phyloP scores from a whole-genome alignment of 2,113 vertebrate genomes.

The Cariama cristata region DNA sequence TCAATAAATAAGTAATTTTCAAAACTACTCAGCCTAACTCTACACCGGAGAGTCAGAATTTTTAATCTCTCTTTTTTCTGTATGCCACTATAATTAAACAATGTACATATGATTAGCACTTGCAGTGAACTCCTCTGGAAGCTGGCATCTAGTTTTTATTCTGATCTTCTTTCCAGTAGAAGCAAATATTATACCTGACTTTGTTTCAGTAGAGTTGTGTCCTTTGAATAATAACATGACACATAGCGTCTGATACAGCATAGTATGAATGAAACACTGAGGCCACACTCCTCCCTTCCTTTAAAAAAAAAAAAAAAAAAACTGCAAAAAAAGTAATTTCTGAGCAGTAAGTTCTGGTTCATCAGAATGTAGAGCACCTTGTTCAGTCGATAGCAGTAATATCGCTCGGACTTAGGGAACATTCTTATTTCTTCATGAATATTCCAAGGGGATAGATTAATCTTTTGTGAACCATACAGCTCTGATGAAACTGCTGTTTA shows the following conservation, averaged over 20 bases:
- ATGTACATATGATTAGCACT: conserved; percentile 61
- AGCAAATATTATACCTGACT: not conserved
- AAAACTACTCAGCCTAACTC: conserved; percentile 49
- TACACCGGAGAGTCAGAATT: conserved; percentile 48
- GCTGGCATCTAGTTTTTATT: conserved; percentile 24
- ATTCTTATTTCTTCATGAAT: conserved; percentile 76
- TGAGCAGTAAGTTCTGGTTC: not conserved
- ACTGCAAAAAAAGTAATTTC: not conserved
- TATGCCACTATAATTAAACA: conserved; percentile 68
- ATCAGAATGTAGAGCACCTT: conserved; percentile 40
- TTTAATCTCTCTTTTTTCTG: conserved; percentile 64
- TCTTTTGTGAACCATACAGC: conserved; percentile 56
- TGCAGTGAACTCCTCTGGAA: conserved; percentile 43
- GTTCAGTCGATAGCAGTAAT: conserved; percentile 57
- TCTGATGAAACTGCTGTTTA: conserved; percentile 65
- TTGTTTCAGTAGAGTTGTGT: not conserved
- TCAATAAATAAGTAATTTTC: conserved; percentile 72
- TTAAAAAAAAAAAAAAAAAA: not conserved
- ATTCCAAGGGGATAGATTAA: conserved; percentile 68
- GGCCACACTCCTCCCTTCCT: not conserved
- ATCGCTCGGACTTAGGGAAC: conserved; percentile 54
- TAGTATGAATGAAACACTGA: not conserved
- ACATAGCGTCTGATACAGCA: not conserved
- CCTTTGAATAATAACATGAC: conserved; percentile 16
- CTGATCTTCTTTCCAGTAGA: conserved; percentile 21